Evolutionary conservation across 2,888 invertebrate species (phyloP).

Genomic region (Dicycla oo): DNA sequence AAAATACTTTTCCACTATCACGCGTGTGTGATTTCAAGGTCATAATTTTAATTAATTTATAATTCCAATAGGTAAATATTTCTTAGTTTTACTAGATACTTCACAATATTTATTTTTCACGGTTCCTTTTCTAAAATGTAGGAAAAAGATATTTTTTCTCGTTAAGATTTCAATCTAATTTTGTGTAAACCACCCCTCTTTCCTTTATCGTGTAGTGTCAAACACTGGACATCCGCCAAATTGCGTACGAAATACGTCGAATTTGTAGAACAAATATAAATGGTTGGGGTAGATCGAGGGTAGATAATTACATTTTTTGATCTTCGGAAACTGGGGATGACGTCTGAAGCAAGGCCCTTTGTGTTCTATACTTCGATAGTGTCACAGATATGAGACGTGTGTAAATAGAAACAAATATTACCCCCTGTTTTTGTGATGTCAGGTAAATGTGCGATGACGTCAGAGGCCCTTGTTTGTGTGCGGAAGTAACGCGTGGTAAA

Average conservation of each 20-base stretch:
- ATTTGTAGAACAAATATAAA: constrained; percentile 91
- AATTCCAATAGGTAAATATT: not conserved
- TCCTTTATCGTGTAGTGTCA: constrained; percentile 20
- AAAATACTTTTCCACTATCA: no score
- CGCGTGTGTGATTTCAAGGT: no score
- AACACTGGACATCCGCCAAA: constrained; percentile 76
- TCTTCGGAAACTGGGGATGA: constrained; percentile 86
- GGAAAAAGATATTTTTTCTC: no score
- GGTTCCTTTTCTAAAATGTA: not conserved
- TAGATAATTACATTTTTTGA: constrained; percentile 91
- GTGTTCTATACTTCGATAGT: constrained; percentile 84
- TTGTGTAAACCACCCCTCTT: not conserved
- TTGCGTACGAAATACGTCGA: constrained; percentile 88
- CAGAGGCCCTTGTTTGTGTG: constrained; percentile 46
- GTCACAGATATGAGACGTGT: constrained; percentile 81
- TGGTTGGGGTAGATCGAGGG: constrained; percentile 90
- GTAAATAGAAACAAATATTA: constrained; percentile 69
- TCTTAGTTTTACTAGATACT: not conserved
- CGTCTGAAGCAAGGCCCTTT: constrained; percentile 76
- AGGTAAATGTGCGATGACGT: constrained; percentile 54
- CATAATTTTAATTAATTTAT: not conserved
- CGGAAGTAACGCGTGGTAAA: constrained; percentile 50
- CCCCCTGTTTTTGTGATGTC: constrained; percentile 10
- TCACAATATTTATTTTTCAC: not conserved
- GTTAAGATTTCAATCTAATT: constrained; percentile 14